Base-by-base conservation (phyloP, 1,140 invertebrate genomes). In the Pseudomyrmex dendroicus region DNA sequence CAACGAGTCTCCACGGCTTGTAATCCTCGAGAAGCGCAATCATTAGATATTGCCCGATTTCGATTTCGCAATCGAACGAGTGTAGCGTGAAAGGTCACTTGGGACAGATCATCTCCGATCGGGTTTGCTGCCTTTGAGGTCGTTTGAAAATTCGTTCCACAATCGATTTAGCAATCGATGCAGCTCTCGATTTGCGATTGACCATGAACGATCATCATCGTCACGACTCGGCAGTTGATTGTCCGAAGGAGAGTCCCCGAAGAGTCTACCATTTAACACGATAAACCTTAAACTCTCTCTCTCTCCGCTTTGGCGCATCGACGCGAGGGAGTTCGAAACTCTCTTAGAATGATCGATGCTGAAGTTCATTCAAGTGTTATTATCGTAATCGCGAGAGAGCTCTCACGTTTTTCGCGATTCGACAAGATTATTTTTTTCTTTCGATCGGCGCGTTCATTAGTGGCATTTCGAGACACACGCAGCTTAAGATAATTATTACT, bases 21-120 rank as follows among this genome's bases (percentile, higher is more conserved):
- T 35, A 44, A 78, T 78, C 10, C 1, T 17, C 22, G 15, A 17
- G 50, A 67, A 44, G 44, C 52, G n/a, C 15, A 48, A 57, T 78
- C 17, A 2, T 25, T 72, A 5, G 48, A 80, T 80, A 78, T 78
- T 54, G 64, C 2, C 48, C 54, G 54, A 80, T 61, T 80, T 80
- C 20, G 44, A 25, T 80, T 70, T 80, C 54, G 66, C 22, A 80
- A 80, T 44, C 63, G 63, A 5, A n/a, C 13, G 59, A 52, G 20
- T 15, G 20, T 48, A 44, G 76, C 76, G 76, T 72, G 76, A 80
- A 72, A 80, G 76, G 76, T 80, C 66, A 44, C 44, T 50, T n/a
- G 54, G 20, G 20, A 70, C 22, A 22, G 66, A 72, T 17, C 76
- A 70, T 80, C 76, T 50, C 10, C 44, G 17, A 22, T 22, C 54